Conservation (phyloP, 2,888 invertebrate species). For the Himalopsyche kuldschensis region DNA sequence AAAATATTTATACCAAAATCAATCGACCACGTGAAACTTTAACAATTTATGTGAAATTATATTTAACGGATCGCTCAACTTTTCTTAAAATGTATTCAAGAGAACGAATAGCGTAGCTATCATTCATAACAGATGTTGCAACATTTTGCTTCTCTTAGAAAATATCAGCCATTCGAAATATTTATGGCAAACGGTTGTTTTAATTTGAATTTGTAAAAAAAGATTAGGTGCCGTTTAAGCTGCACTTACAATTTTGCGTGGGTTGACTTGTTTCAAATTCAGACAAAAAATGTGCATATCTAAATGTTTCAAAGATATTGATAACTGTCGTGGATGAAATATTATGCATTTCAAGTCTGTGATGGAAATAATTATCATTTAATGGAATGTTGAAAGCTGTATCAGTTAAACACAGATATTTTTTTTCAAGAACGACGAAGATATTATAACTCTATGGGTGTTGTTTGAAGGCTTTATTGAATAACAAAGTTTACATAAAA, state of each 20-base stretch:
- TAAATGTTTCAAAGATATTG: too few species aligned
- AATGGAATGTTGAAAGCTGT: too few species aligned
- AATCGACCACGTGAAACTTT: too few species aligned
- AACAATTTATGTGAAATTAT: too few species aligned
- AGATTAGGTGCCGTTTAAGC: not conserved
- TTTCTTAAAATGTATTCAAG: not conserved
- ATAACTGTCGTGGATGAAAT: too few species aligned
- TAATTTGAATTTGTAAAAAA: not conserved
- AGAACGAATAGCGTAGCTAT: not conserved
- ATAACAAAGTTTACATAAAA: not conserved
- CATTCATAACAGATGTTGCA: not conserved
- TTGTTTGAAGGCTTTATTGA: too few species aligned
- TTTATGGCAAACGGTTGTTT: not conserved
- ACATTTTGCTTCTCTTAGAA: not conserved
- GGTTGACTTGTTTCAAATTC: not conserved
- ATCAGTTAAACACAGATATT: too few species aligned
- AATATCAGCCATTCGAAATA: not conserved
- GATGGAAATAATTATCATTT: too few species aligned
- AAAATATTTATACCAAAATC: too few species aligned
- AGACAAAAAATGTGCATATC: not conserved
- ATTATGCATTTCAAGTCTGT: too few species aligned
- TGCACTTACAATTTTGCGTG: not conserved
- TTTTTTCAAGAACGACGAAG: too few species aligned
- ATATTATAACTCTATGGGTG: too few species aligned
- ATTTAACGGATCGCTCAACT: not conserved